These are phyloP conservation scores for Festucalex cinctus DNA, from an alignment of 2,113 vertebrate genomes.

Conservation along the genomic window DNA sequence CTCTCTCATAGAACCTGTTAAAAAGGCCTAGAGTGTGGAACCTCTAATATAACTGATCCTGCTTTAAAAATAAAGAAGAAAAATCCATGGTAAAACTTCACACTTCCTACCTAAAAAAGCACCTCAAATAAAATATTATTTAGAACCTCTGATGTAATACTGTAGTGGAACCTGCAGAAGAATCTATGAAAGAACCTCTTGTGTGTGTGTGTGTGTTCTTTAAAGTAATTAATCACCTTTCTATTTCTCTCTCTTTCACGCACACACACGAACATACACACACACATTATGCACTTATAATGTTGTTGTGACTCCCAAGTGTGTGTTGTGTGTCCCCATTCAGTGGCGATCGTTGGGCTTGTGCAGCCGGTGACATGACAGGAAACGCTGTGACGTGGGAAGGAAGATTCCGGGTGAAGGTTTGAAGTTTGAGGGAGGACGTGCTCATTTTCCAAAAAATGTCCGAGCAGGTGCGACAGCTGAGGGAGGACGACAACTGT, in stretches of 20 bases:
- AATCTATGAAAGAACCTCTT: too few relatives aligned
- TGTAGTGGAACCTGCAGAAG: too few relatives aligned
- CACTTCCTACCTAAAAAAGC: too few relatives aligned
- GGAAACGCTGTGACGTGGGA: not conserved
- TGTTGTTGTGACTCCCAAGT: not conserved
- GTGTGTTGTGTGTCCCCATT: not conserved
- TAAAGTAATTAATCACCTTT: not conserved
- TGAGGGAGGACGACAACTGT: slow-evolving; percentile 67
- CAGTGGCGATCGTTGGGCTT: not conserved
- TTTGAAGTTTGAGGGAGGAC: not conserved
- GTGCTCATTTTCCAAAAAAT: slow-evolving; percentile 54
- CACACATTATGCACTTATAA: not conserved
- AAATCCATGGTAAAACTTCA: too few relatives aligned
- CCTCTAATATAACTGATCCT: too few relatives aligned
- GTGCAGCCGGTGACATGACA: not conserved
- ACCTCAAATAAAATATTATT: too few relatives aligned
- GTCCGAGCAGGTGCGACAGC: slow-evolving; percentile 63
- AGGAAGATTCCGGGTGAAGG: not conserved
- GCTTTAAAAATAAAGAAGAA: too few relatives aligned
- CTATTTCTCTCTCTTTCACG: not conserved
- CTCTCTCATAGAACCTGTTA: too few relatives aligned
- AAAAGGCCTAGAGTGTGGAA: too few relatives aligned
- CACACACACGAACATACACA: not conserved
- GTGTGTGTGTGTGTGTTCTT: too few relatives aligned
- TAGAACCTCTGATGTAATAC: too few relatives aligned